Conservation (phyloP, 2,113 vertebrate species). For the Ageneiosus marmoratus region DNA sequence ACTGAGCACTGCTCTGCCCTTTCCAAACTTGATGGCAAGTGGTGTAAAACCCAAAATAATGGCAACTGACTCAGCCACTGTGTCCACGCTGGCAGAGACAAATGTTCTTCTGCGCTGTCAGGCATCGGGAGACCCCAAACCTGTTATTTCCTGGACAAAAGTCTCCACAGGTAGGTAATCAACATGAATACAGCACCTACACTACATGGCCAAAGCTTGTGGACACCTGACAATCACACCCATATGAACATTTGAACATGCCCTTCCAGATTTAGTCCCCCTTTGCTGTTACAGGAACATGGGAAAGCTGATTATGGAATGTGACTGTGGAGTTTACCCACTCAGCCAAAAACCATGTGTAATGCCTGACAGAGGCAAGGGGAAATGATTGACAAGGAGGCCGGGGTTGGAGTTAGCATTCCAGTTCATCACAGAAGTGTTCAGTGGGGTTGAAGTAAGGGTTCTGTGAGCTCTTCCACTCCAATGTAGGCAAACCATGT, state of each 20-base stretch:
- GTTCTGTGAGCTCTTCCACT: not conserved
- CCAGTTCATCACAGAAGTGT: not conserved
- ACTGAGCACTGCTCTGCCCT: slow-evolving; percentile 64
- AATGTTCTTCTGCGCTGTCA: slow-evolving; percentile 71
- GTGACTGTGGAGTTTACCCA: not conserved
- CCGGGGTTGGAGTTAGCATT: not conserved
- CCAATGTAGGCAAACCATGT: not conserved
- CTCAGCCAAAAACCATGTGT: not conserved
- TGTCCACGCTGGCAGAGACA: slow-evolving; percentile 72
- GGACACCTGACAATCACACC: not conserved
- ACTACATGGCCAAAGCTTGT: not conserved
- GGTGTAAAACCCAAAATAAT: slow-evolving; percentile 69
- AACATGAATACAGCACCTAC: not conserved
- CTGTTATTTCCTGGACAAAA: slow-evolving; percentile 75
- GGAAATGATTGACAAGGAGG: not conserved
- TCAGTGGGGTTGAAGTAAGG: not conserved
- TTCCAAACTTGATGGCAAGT: slow-evolving; percentile 60
- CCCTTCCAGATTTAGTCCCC: not conserved
- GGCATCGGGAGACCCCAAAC: slow-evolving; percentile 70
- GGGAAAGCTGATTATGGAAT: not conserved
- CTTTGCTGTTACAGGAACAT: not conserved
- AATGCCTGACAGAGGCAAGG: not conserved
- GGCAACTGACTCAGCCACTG: slow-evolving; percentile 60
- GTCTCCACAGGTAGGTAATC: slow-evolving; percentile 73
- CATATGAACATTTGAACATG: not conserved